Evolutionary conservation across 2,113 vertebrate genomes (phyloP), one percentile per base, ranked within the genome.

Genomic region (Chionis minor): DNA sequence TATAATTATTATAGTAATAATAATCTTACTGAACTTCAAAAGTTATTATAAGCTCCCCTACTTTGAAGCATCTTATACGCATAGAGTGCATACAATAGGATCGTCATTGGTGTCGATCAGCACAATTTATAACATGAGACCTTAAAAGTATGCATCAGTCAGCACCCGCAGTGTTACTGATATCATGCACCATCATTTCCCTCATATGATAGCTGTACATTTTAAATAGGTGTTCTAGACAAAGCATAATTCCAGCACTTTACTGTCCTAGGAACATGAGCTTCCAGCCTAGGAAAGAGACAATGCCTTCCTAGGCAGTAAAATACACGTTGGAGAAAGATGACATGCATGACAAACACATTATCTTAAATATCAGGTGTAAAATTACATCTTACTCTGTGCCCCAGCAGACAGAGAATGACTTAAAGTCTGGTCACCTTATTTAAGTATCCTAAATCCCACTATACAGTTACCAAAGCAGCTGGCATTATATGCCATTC

Each of bases 311-410:
- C 86, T 23, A 61, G 38, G 47, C 65, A 89, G 44, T 89, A 86
- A 92, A 94, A 84, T 3, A 78, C 6, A 59, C 3, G 3, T 28
- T 28, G 27, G 28, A 89, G 81, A 86, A 90, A 82, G 62, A 93
- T 65, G 54, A 54, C 87, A 58, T 49, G 81, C 62, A 14, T 11
- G 58, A 86, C 4, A 86, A 81, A 74, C 28, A 93, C 58, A 88
- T 90, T 94, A 71, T 81, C 80, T 95, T 88, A 90, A 96, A 91
- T 86, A 97, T 77, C 93, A 94, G 73, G 92, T 90, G n/a, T 90
- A 87, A 95, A 92, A 91, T 92, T 86, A 91, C 78, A 66, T 86
- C 63, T 94, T 77, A 62, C 24, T 54, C 63, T 71, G 24, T 27
- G 17, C 38, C 82, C 58, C 49, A 94, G 44, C 42, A 66, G 27